Conservation (phyloP, 2,797 vertebrate species). For the Rhinichthys osculus region DNA sequence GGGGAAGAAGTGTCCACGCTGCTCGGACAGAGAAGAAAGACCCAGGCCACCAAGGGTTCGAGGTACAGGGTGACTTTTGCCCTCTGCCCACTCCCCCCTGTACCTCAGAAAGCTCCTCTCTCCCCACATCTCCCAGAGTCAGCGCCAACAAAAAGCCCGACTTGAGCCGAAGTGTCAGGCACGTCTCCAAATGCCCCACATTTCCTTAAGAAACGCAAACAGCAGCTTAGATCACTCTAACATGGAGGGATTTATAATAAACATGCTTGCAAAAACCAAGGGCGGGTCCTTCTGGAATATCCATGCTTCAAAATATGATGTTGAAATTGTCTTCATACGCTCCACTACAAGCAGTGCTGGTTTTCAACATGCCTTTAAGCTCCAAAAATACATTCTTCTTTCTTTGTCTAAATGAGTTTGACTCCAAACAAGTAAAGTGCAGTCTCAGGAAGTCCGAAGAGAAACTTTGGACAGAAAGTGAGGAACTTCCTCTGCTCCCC, state of each 20-base stretch:
- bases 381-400: slow-evolving; percentile 10
- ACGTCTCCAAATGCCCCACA: slow-evolving; percentile 36
- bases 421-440: slow-evolving; percentile 18
- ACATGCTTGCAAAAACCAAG: slow-evolving; percentile 29
- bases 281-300: slow-evolving; percentile 30
- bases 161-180: slow-evolving; percentile 15
- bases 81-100: slow-evolving; percentile 17
- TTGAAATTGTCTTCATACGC: neutral
- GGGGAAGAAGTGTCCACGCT: slow-evolving; percentile 1
- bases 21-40: slow-evolving; percentile 28
- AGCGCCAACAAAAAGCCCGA: neutral
- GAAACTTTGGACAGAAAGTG: slow-evolving; percentile 8
- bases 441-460: slow-evolving; percentile 21
- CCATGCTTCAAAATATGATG: slow-evolving; percentile 25
- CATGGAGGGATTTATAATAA: slow-evolving; percentile 45
- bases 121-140: slow-evolving; percentile 38
- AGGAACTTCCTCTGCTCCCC: slow-evolving; percentile 39
- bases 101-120: slow-evolving; percentile 42
- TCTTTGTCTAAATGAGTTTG: neutral
- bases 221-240: slow-evolving; percentile 32
- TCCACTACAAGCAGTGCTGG: neutral
- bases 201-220: slow-evolving; percentile 13
- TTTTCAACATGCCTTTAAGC: slow-evolving; percentile 1
- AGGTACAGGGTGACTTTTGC: slow-evolving; percentile 14
- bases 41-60: neutral